These are phyloP conservation scores for Myotis davidii DNA, from an alignment of 2,113 vertebrate species.

Conservation along the genomic window DNA sequence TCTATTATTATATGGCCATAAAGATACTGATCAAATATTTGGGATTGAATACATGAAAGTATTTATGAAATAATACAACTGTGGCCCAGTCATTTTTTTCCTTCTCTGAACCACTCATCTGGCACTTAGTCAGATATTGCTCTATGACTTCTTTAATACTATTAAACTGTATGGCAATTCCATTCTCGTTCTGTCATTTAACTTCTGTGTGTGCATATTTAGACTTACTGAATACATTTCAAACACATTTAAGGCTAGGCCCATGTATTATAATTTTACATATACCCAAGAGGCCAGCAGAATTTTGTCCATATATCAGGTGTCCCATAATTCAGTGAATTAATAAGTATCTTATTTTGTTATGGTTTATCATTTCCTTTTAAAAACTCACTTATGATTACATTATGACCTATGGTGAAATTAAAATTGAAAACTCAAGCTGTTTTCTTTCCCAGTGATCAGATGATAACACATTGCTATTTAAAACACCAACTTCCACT, in stretches of 20 bases:
- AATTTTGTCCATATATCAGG: neutral
- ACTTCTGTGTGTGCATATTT: neutral
- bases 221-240: neutral
- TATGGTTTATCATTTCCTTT: slow-evolving; percentile 5
- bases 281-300: neutral
- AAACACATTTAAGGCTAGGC: neutral
- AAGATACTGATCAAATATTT: slow-evolving; percentile 1
- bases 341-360: neutral
- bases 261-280: neutral
- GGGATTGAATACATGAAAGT: neutral
- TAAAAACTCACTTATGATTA: neutral
- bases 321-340: slow-evolving; percentile 18
- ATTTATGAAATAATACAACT: neutral
- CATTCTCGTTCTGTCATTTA: neutral
- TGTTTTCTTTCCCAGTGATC: neutral
- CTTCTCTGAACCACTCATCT: neutral
- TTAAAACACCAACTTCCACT: slow-evolving; percentile 29
- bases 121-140: neutral
- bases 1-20: neutral
- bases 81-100: neutral
- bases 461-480: neutral
- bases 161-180: neutral
- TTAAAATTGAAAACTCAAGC: slow-evolving; percentile 46
- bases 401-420: slow-evolving; percentile 39
- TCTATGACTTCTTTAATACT: neutral